Evolutionary conservation across 2,888 invertebrate species (phyloP), one percentile per base, ranked within the genome.

Genomic region (Leucoma salicis): DNA sequence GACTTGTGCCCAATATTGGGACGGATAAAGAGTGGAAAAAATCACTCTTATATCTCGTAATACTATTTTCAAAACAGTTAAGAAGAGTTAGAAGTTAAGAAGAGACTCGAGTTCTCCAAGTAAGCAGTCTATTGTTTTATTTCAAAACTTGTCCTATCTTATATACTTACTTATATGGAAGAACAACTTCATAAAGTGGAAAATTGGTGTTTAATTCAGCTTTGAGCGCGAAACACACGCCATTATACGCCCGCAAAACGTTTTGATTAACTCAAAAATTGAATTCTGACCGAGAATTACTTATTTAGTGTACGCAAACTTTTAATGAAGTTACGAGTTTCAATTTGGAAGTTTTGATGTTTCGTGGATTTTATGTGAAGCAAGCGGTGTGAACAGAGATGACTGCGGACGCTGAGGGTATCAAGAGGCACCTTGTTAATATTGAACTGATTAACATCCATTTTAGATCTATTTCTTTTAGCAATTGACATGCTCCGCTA

Each of bases 311-410:
- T 27, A n/a, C 16, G 16, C 14, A 5, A 59, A 60, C 42, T 60
- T 60, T 57, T 60, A 60, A 60, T 58, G 55, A 61, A 52, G 55
- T 61, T 57, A 39, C 32, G 46, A 55, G 49, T 52, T 50, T 34
- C 32, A 35, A 41, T 46, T 43, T 38, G 34, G 15, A 43, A 43
- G 38, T 43, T 43, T 21, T 11, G 27, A 16, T 16, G 13, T 27
- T 27, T 21, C 21, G 21, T 21, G 8, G 8, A 21, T 21, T 21
- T 21, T 21, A 21, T 21, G 21, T 21, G 21, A n/a, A n/a, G n/a
- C 8, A 3, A 21, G 5, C 21, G 21, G 6, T 21, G 21, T 3
- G 8, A 21, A 21, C 8, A 1, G 21, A 4, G 6, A 21, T 21
- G 21, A 21, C 8, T 21, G 8, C 8, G 21, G 6, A 1, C 8